phyloP scores from a whole-genome alignment of 2,797 vertebrate species.

The Cuculus canorus region DNA sequence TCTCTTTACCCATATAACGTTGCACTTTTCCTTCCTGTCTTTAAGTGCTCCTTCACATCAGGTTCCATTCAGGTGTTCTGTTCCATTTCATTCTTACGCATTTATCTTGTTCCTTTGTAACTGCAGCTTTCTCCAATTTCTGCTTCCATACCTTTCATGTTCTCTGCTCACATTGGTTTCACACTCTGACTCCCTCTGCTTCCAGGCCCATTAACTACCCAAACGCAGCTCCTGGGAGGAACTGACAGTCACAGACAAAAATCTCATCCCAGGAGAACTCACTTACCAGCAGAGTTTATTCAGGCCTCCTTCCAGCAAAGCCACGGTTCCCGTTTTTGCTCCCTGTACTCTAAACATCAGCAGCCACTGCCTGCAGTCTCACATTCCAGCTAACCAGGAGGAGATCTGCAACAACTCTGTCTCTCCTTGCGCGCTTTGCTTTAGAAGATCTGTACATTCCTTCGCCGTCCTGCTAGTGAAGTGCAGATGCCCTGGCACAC shows the following conservation, averaged over 20 bases:
- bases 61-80: neutral
- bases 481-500: neutral
- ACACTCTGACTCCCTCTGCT: neutral
- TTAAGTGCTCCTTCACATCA: neutral
- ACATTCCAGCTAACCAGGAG: neutral
- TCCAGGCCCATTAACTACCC: neutral
- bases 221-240: neutral
- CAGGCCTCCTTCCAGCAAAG: neutral
- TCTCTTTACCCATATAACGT: neutral
- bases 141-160: fast-evolving
- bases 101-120: neutral
- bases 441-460: neutral
- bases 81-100: neutral
- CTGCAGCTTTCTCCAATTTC: neutral
- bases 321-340: neutral
- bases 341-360: neutral
- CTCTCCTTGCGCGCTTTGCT: neutral
- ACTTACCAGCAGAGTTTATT: fast-evolving
- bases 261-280: neutral
- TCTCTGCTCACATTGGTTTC: neutral
- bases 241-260: neutral
- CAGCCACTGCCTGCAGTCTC: neutral
- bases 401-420: fast-evolving
- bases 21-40: neutral
- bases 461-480: neutral